Evolutionary conservation across 2,888 invertebrate species (phyloP).

Genomic region (Drosophila leonis): DNA sequence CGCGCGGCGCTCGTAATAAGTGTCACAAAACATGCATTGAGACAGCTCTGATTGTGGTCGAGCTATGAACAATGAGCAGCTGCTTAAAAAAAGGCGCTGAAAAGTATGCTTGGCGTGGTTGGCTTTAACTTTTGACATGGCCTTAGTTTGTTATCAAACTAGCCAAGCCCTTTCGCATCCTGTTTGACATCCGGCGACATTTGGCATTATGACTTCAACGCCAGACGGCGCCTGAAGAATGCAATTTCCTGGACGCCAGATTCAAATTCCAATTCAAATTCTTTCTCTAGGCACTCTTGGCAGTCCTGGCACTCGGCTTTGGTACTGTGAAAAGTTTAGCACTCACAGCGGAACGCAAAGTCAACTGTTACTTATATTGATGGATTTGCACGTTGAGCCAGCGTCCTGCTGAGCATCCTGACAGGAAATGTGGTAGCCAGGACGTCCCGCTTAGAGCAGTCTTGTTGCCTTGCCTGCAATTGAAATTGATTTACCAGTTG

Average conservation of each 20-base stretch:
- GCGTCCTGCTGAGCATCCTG: slow-evolving; percentile 53
- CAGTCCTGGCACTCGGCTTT: slow-evolving; percentile 21
- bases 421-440: slow-evolving; percentile 71
- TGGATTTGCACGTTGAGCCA: slow-evolving; percentile 61
- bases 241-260: slow-evolving; percentile 70
- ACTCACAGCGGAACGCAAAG: slow-evolving; percentile 13
- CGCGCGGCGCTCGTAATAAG: slow-evolving; percentile 43
- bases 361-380: slow-evolving; percentile 61
- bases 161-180: slow-evolving; percentile 28
- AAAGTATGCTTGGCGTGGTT: slow-evolving; percentile 4
- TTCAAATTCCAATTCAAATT: slow-evolving; percentile 31
- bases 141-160: slow-evolving; percentile 14
- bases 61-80: background rate
- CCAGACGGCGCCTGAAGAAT: slow-evolving; percentile 56
- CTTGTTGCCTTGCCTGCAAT: slow-evolving; percentile 48
- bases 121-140: slow-evolving; percentile 16
- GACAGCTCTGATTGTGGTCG: background rate
- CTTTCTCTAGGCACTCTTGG: slow-evolving; percentile 18
- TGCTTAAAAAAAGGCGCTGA: slow-evolving; percentile 22
- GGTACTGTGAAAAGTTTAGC: slow-evolving; percentile 34
- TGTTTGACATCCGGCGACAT: slow-evolving; percentile 54
- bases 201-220: slow-evolving; percentile 43
- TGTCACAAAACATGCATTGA: slow-evolving; percentile 39
- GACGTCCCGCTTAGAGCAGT: slow-evolving; percentile 61
- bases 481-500: slow-evolving; percentile 75